Conservation (phyloP, 2,797 vertebrate species). For the Fundulus diaphanus region DNA sequence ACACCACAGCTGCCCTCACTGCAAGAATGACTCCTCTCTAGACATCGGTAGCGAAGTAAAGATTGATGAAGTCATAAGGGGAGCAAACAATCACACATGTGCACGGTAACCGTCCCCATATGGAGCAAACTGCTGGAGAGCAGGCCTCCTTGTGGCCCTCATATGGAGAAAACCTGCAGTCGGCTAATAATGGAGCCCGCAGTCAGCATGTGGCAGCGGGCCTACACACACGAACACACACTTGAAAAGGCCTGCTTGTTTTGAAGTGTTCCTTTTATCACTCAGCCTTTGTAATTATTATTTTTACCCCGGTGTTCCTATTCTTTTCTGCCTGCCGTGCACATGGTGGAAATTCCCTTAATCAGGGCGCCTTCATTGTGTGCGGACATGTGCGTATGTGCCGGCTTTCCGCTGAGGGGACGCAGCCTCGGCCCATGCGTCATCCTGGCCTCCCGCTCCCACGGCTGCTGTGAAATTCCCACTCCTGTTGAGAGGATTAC, state of each 20-base stretch:
- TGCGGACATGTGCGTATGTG: slow-evolving; percentile 38
- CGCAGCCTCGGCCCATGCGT: slow-evolving; percentile 63
- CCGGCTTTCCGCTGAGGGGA: slow-evolving; percentile 64
- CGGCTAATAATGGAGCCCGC: slow-evolving; percentile 61
- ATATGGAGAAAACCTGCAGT: slow-evolving; percentile 72
- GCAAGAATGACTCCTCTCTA: slow-evolving; percentile 46
- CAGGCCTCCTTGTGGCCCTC: slow-evolving; percentile 53
- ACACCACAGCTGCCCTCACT: slow-evolving; percentile 46
- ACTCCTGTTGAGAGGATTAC: slow-evolving; percentile 77
- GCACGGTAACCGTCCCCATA: slow-evolving; percentile 56
- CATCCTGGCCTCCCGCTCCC: slow-evolving; percentile 72
- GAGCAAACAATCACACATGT: slow-evolving; percentile 38
- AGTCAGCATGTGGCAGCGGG: slow-evolving; percentile 64
- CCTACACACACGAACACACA: slow-evolving; percentile 51
- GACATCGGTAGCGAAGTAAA: slow-evolving; percentile 64
- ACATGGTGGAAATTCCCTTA: slow-evolving; percentile 80
- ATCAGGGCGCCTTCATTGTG: slow-evolving; percentile 56
- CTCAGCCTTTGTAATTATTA: slow-evolving; percentile 68
- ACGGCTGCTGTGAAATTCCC: slow-evolving; percentile 76
- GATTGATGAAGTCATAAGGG: slow-evolving; percentile 63
- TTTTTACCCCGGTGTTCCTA: slow-evolving; percentile 69
- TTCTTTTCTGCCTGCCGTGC: slow-evolving; percentile 75
- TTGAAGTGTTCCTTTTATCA: slow-evolving; percentile 73
- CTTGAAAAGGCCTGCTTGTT: slow-evolving; percentile 60
- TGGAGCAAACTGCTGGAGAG: slow-evolving; percentile 54